Base-by-base conservation (phyloP, 1,140 invertebrate species). In the Gyrodactylus salaris region DNA sequence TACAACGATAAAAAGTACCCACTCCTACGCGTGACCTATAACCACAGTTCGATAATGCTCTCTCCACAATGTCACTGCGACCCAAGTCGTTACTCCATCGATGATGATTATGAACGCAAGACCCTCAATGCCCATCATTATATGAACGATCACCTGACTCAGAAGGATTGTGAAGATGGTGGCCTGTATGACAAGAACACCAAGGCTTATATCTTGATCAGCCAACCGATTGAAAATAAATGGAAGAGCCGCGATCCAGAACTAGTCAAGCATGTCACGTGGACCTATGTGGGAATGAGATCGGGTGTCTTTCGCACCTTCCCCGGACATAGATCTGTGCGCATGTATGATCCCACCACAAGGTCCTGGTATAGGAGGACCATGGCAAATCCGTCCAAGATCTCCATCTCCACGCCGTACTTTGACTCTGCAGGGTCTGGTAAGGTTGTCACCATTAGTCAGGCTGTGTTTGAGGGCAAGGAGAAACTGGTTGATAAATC, bases 231-330 rank as follows among this genome's bases (percentile, higher is more conserved):
- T 25, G 80, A 82, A 75, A 77, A 78, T 20, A 76, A 80, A 19
- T 82, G 81, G 81, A 78, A 76, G 70, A 76, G 72, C 0, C 75
- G 81, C 26, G 73, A 77, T 22, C 80, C 80, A 78, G 80, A 81
- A 69, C 80, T 79, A 1, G 74, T 82, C 1, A 77, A 79, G 68
- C 78, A 82, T 74, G 77, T 82, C 19, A 82, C 81, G 76, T 82
- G 81, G 81, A 82, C 80, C 7, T 82, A 82, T 76, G 80, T 82
- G 69, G 81, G 80, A 1, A 77, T 82, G 75, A 75, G 81, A 23
- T 80, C 79, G 76, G 81, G 81, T 1, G 80, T 82, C n/a, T 82
- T 82, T 75, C 76, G 81, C 70, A 82, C 81, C 0, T 82, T 81
- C 75, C 81, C 81, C 72, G 81, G 80, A 25, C 81, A 82, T 73